Percentiles rank a stretch among this genome's conserved stretches.
Evolutionary conservation across 2,797 vertebrate genomes (phyloP).

Genomic region (Hoplostethus atlanticus): DNA sequence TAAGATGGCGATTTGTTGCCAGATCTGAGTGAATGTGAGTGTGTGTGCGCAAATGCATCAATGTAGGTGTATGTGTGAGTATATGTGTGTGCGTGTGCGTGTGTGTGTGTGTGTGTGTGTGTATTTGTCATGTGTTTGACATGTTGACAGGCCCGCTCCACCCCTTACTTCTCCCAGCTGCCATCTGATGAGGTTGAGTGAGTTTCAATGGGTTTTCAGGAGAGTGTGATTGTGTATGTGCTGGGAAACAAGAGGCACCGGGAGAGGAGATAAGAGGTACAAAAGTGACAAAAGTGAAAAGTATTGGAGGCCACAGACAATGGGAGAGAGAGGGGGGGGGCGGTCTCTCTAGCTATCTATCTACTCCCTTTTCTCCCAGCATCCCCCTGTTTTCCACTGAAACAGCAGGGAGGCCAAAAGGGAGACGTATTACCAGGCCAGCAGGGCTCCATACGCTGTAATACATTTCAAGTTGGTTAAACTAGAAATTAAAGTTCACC

Average conservation of each 20-base stretch:
- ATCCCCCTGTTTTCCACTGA: constrained; percentile 29
- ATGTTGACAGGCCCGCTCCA: constrained; percentile 82
- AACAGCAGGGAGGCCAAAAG: constrained; percentile 22
- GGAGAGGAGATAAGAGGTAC: constrained; percentile 54
- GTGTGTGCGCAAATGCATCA: not conserved
- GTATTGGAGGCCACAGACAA: constrained; percentile 9
- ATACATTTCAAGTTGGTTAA: too few species aligned
- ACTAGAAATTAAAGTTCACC: too few species aligned
- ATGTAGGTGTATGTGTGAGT: not conserved
- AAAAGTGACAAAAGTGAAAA: constrained; percentile 56
- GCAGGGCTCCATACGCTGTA: constrained; percentile 18
- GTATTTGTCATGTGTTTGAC: constrained; percentile 73
- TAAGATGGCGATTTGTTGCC: constrained; percentile 43
- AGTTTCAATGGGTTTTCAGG: constrained; percentile 74
- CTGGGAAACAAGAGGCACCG: constrained; percentile 63
- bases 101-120: constrained; percentile 32
- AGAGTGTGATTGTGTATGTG: constrained; percentile 54
- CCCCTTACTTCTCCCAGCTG: constrained; percentile 81
- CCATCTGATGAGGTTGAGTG: constrained; percentile 81
- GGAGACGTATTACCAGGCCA: constrained; percentile 34
- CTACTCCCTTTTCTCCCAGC: constrained; percentile 17
- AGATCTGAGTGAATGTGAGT: constrained; percentile 31
- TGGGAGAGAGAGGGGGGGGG: not conserved
- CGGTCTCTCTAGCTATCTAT: not conserved
- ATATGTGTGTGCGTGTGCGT: constrained; percentile 4